Conservation (phyloP, 2,797 vertebrate species). For the Scyliorhinus canicula region DNA sequence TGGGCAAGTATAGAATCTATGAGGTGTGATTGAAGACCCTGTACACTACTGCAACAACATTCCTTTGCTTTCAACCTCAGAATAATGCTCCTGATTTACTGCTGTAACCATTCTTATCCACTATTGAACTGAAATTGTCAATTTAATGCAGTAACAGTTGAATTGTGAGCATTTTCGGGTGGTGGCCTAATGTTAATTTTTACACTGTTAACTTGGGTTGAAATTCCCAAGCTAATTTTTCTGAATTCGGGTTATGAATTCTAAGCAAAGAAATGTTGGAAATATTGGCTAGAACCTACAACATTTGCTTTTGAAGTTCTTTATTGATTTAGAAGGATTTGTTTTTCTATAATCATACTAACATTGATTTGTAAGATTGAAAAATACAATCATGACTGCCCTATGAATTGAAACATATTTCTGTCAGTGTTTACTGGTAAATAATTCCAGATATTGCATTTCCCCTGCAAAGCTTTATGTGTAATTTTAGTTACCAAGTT, state of each 20-base stretch:
- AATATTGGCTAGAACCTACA: not conserved
- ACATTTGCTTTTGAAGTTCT: not conserved
- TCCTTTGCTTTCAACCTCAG: not conserved
- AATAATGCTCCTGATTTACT: not conserved
- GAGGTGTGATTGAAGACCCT: not conserved
- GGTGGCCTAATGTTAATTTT: not conserved
- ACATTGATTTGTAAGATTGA: not conserved
- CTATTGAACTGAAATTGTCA: not conserved
- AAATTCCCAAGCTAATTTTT: not conserved
- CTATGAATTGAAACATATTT: not conserved
- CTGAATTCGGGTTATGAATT: not conserved
- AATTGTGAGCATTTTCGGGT: not conserved
- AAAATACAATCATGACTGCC: not conserved
- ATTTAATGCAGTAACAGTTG: not conserved
- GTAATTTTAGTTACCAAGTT: not conserved
- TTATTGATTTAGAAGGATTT: not conserved
- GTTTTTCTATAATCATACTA: not conserved
- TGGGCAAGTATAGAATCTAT: not conserved
- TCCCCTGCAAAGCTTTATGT: not conserved
- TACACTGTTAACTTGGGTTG: not conserved
- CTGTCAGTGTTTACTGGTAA: not conserved
- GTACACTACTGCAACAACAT: not conserved
- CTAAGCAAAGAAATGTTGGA: not conserved
- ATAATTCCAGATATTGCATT: not conserved
- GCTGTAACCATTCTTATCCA: not conserved